Evolutionary conservation across 2,113 vertebrate species (phyloP), one percentile per base, ranked within the genome.

Genomic region (Phaethornis superciliosus): DNA sequence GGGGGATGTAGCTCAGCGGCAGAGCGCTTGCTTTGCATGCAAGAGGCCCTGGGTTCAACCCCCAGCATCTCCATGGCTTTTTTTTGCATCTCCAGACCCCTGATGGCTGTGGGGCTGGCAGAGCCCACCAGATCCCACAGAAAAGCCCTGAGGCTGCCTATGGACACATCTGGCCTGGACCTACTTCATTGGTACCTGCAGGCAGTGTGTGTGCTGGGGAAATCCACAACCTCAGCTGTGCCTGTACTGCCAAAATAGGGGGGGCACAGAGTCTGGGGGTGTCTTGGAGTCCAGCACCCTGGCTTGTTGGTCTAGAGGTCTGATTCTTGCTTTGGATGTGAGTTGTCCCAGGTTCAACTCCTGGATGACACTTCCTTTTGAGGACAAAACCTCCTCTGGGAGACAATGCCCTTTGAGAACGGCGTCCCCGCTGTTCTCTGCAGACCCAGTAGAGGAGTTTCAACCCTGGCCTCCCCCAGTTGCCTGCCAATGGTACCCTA

Each of bases 41-140:
- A 94, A 97, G 96, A 97, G 94, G 92, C 92, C 96, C 95, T 95
- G 95, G 95, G 95, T 97, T 98, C 96, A 96, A 95, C 88, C 90
- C 95, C 89, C 59, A 93, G 63, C 33, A 86, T 81, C 90, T 93
- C 72, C 55, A 81, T 0, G 0, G 3, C 2, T 1, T 94, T 40
- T 40, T 37, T 88, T 94, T 93, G 18, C 42, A 4, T 68, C 15
- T 17, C 18, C 3, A 8, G 2, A 28, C 0, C 9, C 5, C 46
- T 69, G 44, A 6, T 10, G 4, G 13, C 37, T 26, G 9, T 1
- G 3, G 12, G 33, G 14, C 18, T 67, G 16, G 1, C 12, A 67
- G 18, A 58, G 22, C 6, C 7, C 33, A 22, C 4, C 27, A 28
- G 3, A 5, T 2, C 8, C 12, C 47, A 5, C 10, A 12, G 3